Conservation (phyloP, 2,113 vertebrate species). For the Litocranius walleri region DNA sequence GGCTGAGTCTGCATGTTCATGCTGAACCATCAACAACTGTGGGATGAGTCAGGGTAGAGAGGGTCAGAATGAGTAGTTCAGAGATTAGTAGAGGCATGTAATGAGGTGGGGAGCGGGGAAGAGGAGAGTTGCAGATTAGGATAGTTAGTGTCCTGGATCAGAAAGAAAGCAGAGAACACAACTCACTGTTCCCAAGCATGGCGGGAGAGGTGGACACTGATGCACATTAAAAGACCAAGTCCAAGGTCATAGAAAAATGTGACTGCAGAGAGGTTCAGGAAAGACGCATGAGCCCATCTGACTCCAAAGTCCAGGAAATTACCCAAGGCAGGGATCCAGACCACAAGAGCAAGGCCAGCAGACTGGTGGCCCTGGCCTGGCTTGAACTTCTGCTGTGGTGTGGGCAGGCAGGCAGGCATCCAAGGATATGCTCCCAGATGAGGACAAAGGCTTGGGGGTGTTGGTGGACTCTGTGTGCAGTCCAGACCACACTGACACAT, state of each 20-base stretch:
- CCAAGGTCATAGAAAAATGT: conserved; percentile 15
- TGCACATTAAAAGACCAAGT: not conserved
- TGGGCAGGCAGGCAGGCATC: not conserved
- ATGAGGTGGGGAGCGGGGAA: not conserved
- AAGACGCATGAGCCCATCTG: not conserved
- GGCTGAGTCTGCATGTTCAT: not conserved
- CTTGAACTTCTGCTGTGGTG: not conserved
- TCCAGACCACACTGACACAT: not conserved
- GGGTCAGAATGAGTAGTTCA: not conserved
- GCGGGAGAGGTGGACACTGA: not conserved
- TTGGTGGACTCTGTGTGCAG: not conserved
- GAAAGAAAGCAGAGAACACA: not conserved
- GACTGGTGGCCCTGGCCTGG: not conserved
- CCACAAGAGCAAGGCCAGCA: not conserved
- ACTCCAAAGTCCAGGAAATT: conserved; percentile 14
- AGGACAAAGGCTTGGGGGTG: not conserved
- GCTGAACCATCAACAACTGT: not conserved
- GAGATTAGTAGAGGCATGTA: not conserved
- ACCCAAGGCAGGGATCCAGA: not conserved
- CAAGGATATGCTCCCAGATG: not conserved
- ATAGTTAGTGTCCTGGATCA: not conserved
- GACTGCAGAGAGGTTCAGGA: not conserved
- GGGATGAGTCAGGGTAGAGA: not conserved
- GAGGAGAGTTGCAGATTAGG: not conserved
- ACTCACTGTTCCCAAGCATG: not conserved